phyloP scores from a whole-genome alignment of 2,113 vertebrate species.

The Malaclemys terrapin region DNA sequence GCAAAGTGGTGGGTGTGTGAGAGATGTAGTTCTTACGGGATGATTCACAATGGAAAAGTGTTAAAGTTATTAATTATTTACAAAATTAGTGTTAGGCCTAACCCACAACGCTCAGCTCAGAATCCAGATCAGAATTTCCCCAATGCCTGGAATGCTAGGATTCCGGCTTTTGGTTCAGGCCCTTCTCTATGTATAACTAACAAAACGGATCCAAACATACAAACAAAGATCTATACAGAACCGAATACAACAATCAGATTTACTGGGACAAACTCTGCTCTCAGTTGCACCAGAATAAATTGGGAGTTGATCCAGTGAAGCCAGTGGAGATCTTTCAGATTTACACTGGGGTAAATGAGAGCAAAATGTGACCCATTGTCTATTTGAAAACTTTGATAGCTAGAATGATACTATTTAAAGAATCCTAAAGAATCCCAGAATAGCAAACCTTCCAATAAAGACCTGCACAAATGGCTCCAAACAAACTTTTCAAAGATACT shows the following conservation, averaged over 20 bases:
- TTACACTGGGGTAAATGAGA: neutral
- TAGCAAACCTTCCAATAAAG: neutral
- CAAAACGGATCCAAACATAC: neutral
- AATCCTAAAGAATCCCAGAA: neutral
- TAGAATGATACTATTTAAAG: neutral
- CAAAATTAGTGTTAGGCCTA: slow-evolving; percentile 37
- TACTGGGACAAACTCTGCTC: neutral
- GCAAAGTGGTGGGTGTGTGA: neutral
- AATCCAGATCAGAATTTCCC: neutral
- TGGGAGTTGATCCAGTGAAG: neutral
- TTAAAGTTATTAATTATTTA: slow-evolving; percentile 58
- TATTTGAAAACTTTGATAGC: neutral
- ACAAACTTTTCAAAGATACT: neutral
- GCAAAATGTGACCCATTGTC: neutral
- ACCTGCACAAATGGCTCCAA: neutral
- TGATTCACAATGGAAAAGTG: slow-evolving; percentile 20
- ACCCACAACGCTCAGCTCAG: neutral
- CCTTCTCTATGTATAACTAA: neutral
- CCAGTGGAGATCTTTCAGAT: neutral
- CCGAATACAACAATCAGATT: neutral
- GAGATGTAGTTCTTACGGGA: slow-evolving; percentile 26
- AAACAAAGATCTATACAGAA: fast-evolving
- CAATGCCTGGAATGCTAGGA: slow-evolving; percentile 2
- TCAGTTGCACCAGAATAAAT: neutral
- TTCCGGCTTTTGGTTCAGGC: slow-evolving; percentile 9